Conservation (phyloP, 30 jellyfish, hydroid and myxozoan genomes). For the Aurelia sp. region DNA sequence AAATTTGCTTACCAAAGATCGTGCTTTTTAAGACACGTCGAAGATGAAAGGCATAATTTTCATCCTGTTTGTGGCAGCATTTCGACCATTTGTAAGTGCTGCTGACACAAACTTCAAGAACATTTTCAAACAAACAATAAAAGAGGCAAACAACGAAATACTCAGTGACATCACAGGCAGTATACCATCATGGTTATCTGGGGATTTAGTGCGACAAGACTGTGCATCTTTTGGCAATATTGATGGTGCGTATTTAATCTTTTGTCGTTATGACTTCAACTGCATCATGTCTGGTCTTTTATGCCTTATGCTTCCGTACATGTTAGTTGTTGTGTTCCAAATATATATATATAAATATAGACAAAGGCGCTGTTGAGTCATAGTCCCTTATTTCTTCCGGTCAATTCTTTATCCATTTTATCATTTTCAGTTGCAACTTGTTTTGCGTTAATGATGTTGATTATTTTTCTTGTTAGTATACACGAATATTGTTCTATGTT, state of each 20-base stretch:
- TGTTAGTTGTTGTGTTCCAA: not conserved
- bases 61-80: not conserved
- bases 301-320: not conserved
- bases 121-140: conserved; percentile 51
- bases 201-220: conserved; percentile 64
- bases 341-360: no score
- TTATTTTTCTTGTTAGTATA: no score
- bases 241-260: conserved; percentile 39
- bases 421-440: no score
- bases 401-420: no score
- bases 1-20: no score
- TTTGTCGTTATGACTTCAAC: no score
- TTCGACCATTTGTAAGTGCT: not conserved
- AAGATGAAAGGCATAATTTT: not conserved
- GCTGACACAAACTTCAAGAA: conserved; percentile 52
- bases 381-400: no score
- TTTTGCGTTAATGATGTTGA: no score
- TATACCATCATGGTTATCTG: conserved; percentile 55
- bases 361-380: no score
- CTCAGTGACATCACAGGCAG: conserved; percentile 20
- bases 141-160: conserved; percentile 34
- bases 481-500: no score
- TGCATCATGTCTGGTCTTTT: not conserved
- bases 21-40: no score
- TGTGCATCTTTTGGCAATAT: conserved; percentile 70